Base-by-base conservation (phyloP, 2,888 invertebrate species). In the Leptinotarsa rubiginosa region DNA sequence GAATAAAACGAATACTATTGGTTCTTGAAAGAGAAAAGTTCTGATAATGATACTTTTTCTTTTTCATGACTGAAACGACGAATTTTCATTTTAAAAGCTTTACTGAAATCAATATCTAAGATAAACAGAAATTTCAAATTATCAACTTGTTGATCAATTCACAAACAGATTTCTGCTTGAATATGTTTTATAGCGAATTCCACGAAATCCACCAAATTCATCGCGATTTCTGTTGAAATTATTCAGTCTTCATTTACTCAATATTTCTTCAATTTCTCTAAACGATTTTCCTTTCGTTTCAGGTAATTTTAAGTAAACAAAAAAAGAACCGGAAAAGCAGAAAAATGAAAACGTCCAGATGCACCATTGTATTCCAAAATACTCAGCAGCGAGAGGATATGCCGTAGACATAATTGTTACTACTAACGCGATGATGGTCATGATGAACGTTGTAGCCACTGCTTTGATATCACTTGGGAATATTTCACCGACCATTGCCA, bases 251-350 rank as follows among this genome's bases (percentile, higher is more conserved):
- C n/a, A 73, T 13, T 52, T 20, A 18, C 64, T 75, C 50, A 75
- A 72, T 4, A 72, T 66, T 49, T 65, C 31, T 20, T 75, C 69
- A 25, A 75, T 75, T 62, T 75, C 75, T n/a, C 16, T n/a, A 16
- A 72, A 47, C 47, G 66, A 72, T 62, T 74, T 74, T 65, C 76
- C 76, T 65, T 66, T 71, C 7, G 73, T 76, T 72, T 76, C 74
- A 25, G 76, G 76, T 20, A 76, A 25, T 4, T 47, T 47, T 25
- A 69, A 69, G 68, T 72, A 76, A n/a, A 76, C 62, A 15, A 76
- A 66, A 16, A 69, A 7, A 4, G 54, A 47, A 13, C 73, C 71
- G 5, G 47, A 12, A n/a, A 74, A 71, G 25, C 73, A 69, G 54
- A 54, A 59, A 4, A 49, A n/a, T 47, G 71, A 47, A 31, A 73